Conservation (phyloP, 2,113 vertebrate genomes). For the Bungarus multicinctus region DNA sequence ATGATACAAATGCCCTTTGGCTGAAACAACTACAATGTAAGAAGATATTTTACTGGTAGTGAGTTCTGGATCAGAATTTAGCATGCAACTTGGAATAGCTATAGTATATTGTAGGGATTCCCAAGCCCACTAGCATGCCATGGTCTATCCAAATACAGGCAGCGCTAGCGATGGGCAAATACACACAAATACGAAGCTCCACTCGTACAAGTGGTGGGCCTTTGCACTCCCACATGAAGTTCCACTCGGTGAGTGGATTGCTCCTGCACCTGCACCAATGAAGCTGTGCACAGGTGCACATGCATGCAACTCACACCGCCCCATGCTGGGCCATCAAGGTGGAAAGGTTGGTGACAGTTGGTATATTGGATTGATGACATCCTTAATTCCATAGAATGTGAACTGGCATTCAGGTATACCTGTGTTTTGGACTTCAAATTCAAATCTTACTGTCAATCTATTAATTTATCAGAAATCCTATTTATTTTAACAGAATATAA, state of each 20-base stretch:
- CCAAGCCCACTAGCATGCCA: not conserved
- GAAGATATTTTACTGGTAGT: too few relatives aligned
- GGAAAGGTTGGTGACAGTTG: not conserved
- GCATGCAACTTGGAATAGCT: constrained; percentile 41
- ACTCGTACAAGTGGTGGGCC: not conserved
- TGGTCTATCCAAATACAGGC: not conserved
- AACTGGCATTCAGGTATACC: not conserved
- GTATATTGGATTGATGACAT: not conserved
- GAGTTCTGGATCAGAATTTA: constrained; percentile 59
- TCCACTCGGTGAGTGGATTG: not conserved
- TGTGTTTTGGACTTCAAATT: not conserved
- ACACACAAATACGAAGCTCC: not conserved
- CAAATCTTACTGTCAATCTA: not conserved
- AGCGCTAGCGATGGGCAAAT: not conserved
- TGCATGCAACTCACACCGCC: not conserved
- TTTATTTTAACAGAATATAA: not conserved
- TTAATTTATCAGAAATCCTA: not conserved
- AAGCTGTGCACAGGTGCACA: not conserved
- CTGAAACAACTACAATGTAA: not conserved
- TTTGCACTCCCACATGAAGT: not conserved
- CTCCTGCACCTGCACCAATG: not conserved
- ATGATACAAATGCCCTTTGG: not conserved
- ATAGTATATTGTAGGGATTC: not conserved
- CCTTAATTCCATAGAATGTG: not conserved
- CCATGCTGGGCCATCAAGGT: not conserved